Percentiles rank a stretch among this genome's conserved stretches.
These are phyloP conservation scores for Tubulanus polymorphus DNA, from an alignment of 2,888 invertebrate genomes.

Conservation along the genomic window DNA sequence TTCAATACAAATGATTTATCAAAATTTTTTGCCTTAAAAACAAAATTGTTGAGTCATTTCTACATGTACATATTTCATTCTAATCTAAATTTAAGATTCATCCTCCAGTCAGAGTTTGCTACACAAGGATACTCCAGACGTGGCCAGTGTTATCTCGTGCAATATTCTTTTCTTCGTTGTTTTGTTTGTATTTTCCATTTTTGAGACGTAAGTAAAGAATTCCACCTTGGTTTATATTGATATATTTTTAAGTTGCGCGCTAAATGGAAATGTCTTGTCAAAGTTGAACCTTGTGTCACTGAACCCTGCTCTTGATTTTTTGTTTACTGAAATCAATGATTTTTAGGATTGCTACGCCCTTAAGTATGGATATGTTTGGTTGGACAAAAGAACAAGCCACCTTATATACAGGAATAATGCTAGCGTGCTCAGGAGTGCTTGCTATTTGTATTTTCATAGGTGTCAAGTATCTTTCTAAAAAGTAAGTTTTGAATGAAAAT, in stretches of 20 bases:
- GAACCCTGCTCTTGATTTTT: no score
- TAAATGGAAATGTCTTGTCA: not conserved
- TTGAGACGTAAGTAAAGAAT: slow-evolving; percentile 49
- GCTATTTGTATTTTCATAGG: slow-evolving; percentile 42
- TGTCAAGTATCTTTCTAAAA: slow-evolving; percentile 36
- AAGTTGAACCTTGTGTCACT: no score
- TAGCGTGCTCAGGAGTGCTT: slow-evolving; percentile 42
- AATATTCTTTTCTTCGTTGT: slow-evolving; percentile 50
- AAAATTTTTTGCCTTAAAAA: no score
- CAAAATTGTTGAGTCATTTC: no score
- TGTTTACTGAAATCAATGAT: no score
- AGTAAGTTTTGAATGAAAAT: slow-evolving; percentile 20
- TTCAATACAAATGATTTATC: no score
- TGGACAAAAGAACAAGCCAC: slow-evolving; percentile 50
- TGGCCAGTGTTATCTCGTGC: no score
- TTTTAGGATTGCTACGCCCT: slow-evolving; percentile 46
- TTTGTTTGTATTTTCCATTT: slow-evolving; percentile 50
- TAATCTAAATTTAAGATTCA: no score
- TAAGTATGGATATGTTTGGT: slow-evolving; percentile 53
- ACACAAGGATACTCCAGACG: no score
- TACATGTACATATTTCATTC: no score
- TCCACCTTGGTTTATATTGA: not conserved
- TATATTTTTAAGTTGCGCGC: not conserved
- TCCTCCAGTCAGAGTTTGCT: no score
- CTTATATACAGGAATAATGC: slow-evolving; percentile 42